Percentiles rank a stretch among this genome's conserved stretches.
Evolutionary conservation across 2,797 vertebrate genomes (phyloP).

Genomic region (Pseudochaenichthys georgianus): DNA sequence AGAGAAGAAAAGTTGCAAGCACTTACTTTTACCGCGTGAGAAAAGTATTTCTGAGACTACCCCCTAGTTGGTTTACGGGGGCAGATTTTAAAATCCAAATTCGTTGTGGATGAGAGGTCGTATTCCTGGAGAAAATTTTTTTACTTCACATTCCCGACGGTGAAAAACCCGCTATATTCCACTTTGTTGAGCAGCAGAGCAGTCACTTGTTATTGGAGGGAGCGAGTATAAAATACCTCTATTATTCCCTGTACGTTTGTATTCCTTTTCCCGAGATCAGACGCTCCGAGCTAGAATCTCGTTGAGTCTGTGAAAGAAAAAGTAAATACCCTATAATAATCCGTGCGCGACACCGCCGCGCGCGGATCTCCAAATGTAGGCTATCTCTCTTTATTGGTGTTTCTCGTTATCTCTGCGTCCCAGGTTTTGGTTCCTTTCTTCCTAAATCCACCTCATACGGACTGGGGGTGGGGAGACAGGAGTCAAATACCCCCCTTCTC

Average conservation of each 20-base stretch:
- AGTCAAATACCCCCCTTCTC: constrained; percentile 70
- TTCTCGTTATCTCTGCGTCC: constrained; percentile 76
- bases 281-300: constrained; percentile 56
- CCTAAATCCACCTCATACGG: constrained; percentile 73
- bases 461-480: constrained; percentile 84
- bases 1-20: constrained; percentile 36
- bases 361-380: constrained; percentile 59
- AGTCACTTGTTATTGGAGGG: constrained; percentile 61
- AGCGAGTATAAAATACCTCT: constrained; percentile 48
- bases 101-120: constrained; percentile 22
- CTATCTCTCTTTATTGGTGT: constrained; percentile 50
- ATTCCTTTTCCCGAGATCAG: constrained; percentile 58
- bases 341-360: constrained; percentile 68
- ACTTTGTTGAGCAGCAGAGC: constrained; percentile 16
- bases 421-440: constrained; percentile 77
- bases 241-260: constrained; percentile 61
- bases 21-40: constrained; percentile 71
- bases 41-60: constrained; percentile 27
- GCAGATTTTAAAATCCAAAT: constrained; percentile 61
- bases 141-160: constrained; percentile 61
- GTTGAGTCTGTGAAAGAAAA: constrained; percentile 35
- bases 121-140: constrained; percentile 43
- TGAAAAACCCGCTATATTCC: constrained; percentile 59
- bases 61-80: constrained; percentile 51
- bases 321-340: constrained; percentile 64